phyloP scores from a whole-genome alignment of 2,797 vertebrate species.

The Anisognathus igniventris region DNA sequence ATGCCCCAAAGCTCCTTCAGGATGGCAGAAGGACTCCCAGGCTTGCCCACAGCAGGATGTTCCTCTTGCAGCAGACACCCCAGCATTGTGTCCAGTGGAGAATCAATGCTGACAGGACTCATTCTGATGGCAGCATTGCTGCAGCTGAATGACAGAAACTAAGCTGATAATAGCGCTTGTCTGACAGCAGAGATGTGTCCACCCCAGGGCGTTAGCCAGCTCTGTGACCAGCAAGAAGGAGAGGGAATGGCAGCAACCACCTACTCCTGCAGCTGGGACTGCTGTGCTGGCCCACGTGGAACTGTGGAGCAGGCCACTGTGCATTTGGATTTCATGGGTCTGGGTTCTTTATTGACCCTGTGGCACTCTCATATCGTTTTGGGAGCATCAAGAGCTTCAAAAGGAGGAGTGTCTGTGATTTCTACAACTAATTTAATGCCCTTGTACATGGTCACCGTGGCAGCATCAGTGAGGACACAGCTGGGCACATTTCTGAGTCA shows the following conservation, averaged over 20 bases:
- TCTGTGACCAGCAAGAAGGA: not conserved
- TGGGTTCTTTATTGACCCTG: not conserved
- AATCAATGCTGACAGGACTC: not conserved
- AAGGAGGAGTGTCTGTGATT: not conserved
- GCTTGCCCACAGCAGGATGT: not conserved
- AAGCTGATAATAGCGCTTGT: not conserved
- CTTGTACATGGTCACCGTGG: not conserved
- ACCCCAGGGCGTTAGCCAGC: not conserved
- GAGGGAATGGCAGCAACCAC: not conserved
- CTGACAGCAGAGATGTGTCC: not conserved
- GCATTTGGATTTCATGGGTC: not conserved
- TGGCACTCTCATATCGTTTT: not conserved
- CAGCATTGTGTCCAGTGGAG: not conserved
- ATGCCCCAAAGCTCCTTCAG: not conserved
- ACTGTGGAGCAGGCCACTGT: not conserved
- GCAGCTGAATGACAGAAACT: not conserved
- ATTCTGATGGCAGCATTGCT: not conserved
- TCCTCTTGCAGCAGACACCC: not conserved
- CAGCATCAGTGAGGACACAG: not conserved
- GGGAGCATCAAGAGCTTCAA: not conserved
- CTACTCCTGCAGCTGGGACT: not conserved
- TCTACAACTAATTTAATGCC: not conserved
- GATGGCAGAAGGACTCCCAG: not conserved
- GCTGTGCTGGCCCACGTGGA: accelerated
- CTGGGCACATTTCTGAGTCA: not conserved